Evolutionary conservation across 1,140 invertebrate genomes (phyloP), one percentile per base, ranked within the genome.

Genomic region (Dryas iulia): DNA sequence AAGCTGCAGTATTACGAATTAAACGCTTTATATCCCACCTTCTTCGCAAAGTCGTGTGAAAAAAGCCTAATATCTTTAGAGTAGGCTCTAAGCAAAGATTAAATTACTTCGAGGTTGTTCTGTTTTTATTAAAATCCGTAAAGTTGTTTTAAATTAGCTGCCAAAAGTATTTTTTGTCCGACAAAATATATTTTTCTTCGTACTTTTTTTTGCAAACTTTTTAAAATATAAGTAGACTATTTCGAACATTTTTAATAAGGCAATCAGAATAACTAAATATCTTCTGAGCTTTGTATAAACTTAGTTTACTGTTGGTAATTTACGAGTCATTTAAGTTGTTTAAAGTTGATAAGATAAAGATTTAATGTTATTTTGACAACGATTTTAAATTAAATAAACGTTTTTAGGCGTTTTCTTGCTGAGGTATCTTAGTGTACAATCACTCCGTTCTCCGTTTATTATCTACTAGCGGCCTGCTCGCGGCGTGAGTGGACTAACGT

Each of bases 51-150:
- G 39, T 47, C 39, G 14, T 18, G 14, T 47, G 39, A 47, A 47
- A 47, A 47, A 21, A 6, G 18, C 10, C 39, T 47, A 47, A 47
- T 47, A 56, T 56, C 24, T 26, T 54, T 56, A 56, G 21, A 56
- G 24, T 11, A 11, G 24, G 12, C 53, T 56, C 53, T 25, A 26
- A 56, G 24, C 12, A 56, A 25, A 56, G 53, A 56, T 56, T 56
- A 56, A 56, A 56, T 56, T 56, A 56, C 53, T 56, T 56, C 23
- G 53, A 56, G 53, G 53, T 56, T 56, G 53, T 56, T 56, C 53
- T 56, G 53, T 26, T 56, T 56, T 56, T 56, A 56, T 56, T 56
- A 56, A 56, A 56, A 56, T 56, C 53, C 24, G 53, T 56, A 26
- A 56, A 56, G 53, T 56, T 56, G 23, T 56, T 26, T 56, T 56